Base-by-base conservation (phyloP, 2,113 vertebrate genomes). In the Nyctibius bracteatus region DNA sequence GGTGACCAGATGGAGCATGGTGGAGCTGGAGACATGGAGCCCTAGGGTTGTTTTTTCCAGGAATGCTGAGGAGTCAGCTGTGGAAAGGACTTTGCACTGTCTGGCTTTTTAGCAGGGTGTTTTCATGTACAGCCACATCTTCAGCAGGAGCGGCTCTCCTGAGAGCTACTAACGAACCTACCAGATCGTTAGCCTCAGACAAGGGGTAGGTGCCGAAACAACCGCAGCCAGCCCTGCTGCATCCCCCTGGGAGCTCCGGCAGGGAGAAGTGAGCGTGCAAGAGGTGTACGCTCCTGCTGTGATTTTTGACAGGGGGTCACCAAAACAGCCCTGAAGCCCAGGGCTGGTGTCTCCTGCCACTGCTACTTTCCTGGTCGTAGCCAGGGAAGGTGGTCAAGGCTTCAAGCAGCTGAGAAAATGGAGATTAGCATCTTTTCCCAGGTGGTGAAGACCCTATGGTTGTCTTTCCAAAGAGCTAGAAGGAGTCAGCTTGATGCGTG, bases 1-100 rank as follows among this genome's bases (percentile, higher is more conserved):
- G 23, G 44, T 35, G 71, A 82, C 30, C 1, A 1, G 47, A 4
- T 18, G 0, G 1, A 79, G 61, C 3, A 1, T 1, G 0, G 4
- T 2, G 3, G 22, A 90, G 70, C 12, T 2, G 1, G 23, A 70
- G 30, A 17, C 8, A 14, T 14, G 31, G n/a, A 78, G 39, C 37
- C 37, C 21, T 0, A 1, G 12, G 44, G 23, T 7, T 86, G 67
- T 46, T 95, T 80, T 63, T 83, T 44, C 27, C 0, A 0, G 57
- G 39, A 92, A 65, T 25, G 33, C 15, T 0, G 1, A 75, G 68
- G 51, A 92, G 9, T 58, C 28, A 31, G 4, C 35, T 44, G 28
- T 5, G 55, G 80, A 47, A 79, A 92, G 47, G 66, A 71, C 35
- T 93, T 84, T 41, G 41, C 31, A 51, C 73, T 1, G 2, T 22